Evolutionary conservation across 2,113 vertebrate species (phyloP), one percentile per base, ranked within the genome.

Genomic region (Xiphorhynchus elegans): DNA sequence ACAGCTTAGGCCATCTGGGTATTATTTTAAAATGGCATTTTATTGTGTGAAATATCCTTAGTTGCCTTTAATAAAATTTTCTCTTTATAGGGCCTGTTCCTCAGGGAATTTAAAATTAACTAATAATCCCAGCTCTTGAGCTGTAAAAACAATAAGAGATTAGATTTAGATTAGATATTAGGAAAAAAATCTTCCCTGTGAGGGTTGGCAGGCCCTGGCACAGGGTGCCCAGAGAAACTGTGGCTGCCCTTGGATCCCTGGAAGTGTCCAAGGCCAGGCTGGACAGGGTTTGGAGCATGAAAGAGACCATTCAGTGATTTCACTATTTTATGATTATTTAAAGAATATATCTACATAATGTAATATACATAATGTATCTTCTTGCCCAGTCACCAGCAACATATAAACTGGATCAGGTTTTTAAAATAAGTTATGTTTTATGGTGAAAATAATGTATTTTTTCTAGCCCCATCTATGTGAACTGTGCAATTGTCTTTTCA

Each of bases 381-480:
- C 78, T 62, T 74, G 50, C 4, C 14, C 21, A 37, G 13, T 52
- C 62, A 84, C 42, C 73, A 67, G 42, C 55, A 50, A 68, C 67
- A 68, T 28, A 26, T 37, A 53, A 74, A 46, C 16, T 59, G 39
- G 4, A 14, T 84, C 23, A 69, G 75, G 11, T 7, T 76, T 76
- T 82, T 60, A 23, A 69, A 56, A 60, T 55, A 31, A 50, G 50
- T 37, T 55, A 26, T 19, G 40, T 33, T 39, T 47, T 17, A 19
- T 68, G 39, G 37, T 9, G 16, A 63, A 89, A 13, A 39, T 9
- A 46, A 63, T 19, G 4, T 33, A 21, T 31, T 73, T 91, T 73
- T 59, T 26, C 10, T 24, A 19, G 12, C 68, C 6, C 1, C 0
- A 46, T 55, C 31, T 29, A 11, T 1, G 2, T 25, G 8, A 79